A percentile compares a stretch with the other conserved stretches of the same genome.
Evolutionary conservation across 2,113 vertebrate species (phyloP).

Genomic region (Antigone vipio): DNA sequence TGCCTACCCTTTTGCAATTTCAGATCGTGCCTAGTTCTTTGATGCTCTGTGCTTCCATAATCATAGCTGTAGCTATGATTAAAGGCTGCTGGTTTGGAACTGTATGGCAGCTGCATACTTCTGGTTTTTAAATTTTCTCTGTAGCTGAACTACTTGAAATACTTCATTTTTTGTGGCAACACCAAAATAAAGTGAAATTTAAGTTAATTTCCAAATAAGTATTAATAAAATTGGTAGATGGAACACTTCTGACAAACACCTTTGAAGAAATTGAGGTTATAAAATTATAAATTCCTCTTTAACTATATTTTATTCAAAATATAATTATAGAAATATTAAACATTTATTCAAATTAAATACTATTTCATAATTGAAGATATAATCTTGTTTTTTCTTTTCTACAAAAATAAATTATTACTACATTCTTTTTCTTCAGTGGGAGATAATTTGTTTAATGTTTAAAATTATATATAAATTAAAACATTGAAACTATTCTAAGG

Average conservation of each 20-base stretch:
- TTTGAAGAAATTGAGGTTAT: neutral
- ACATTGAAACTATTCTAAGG: neutral
- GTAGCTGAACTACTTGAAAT: neutral
- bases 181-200: neutral
- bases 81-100: neutral
- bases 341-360: neutral
- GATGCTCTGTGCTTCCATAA: neutral
- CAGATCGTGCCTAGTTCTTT: neutral
- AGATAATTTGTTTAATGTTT: neutral
- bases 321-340: neutral
- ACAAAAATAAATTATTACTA: neutral
- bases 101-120: neutral
- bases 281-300: neutral
- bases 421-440: neutral
- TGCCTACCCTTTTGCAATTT: neutral
- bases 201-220: neutral
- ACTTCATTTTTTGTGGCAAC: neutral
- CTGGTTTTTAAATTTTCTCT: neutral
- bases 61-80: neutral
- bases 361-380: conserved; percentile 20
- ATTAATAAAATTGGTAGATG: neutral
- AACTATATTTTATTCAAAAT: neutral
- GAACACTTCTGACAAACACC: neutral
- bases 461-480: neutral
- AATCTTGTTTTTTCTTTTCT: neutral